Evolutionary conservation across 35 echinoderm and acorn worm species (phyloP), one percentile per base, ranked within the genome.

Genomic region (Holothuria glaberrima): DNA sequence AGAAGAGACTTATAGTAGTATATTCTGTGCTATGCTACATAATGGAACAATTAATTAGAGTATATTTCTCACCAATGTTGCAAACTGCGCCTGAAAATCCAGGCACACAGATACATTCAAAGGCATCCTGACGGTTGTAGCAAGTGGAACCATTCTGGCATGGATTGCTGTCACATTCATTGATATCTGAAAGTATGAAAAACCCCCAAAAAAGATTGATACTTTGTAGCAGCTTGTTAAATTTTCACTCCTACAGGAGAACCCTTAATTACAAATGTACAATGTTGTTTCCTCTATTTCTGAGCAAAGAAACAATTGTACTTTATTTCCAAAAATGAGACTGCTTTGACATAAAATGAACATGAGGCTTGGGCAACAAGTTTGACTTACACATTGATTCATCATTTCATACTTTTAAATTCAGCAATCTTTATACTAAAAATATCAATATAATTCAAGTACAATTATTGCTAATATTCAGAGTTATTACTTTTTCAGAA

Each of bases 91-190:
- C 91, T 21, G 66, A 31, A 29, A 83, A 96, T 25, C 91, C 94
- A 57, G 71, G 54, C 19, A 59, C 0, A 71, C 94, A 96, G 10
- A 30, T 13, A 82, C 91, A 93, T 56, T 56, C 36, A 63, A 76
- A 93, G 19, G 21, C 57, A 70, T 96, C 86, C 20, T 25, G 44
- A 19, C 75, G 41, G 66, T 96, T 74, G 22, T 71, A 68, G 52
- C 94, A 93, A 7, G 26, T 68, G n/a, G 91, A 88, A 72, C 81
- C 88, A 59, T 90, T 90, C 54, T 80, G 62, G 60, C 91, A 96
- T 9, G 94, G 91, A 52, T 60, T 79, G 58, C 94, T 96, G 82
- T 65, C 86, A 57, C 94, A 96, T 86, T 96, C 94, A 86, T 96
- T 36, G 18, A 93, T 90, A 86, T 93, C 94, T 97, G 65, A 0